Evolutionary conservation across 2,888 invertebrate species (phyloP).

Genomic region (Tetranychus truncatus): DNA sequence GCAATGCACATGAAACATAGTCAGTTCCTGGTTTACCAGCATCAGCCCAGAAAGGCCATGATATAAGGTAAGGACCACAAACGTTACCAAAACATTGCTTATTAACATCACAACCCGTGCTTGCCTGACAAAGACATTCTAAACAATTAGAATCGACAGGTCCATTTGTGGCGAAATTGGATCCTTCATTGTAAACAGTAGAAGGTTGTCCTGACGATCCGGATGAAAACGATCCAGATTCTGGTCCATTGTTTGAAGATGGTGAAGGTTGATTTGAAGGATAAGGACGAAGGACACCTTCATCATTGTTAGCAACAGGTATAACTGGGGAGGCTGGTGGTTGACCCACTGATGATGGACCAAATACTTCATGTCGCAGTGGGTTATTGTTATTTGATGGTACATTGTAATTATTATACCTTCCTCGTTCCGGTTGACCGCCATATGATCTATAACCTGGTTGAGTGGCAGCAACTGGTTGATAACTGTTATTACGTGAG

Average conservation of each 20-base stretch:
- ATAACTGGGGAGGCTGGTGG: background rate
- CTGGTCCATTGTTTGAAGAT: background rate
- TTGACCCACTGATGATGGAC: background rate
- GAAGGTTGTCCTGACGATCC: background rate
- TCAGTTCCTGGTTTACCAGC: conserved; percentile 40
- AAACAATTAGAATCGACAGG: conserved; percentile 18
- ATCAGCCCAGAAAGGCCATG: conserved; percentile 74
- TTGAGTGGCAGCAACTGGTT: background rate
- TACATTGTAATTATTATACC: background rate
- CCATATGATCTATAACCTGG: background rate
- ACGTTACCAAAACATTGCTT: conserved; percentile 41
- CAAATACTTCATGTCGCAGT: conserved; percentile 1
- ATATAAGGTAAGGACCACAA: conserved; percentile 65
- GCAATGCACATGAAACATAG: conserved; percentile 50
- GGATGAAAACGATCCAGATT: background rate
- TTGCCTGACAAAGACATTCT: conserved; percentile 30
- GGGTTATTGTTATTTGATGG: background rate
- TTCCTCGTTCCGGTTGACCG: background rate
- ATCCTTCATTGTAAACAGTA: background rate
- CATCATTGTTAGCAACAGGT: background rate
- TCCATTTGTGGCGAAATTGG: background rate
- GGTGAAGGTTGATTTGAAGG: background rate
- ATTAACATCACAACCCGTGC: conserved; percentile 33
- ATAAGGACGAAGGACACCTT: background rate
- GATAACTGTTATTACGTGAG: background rate